Percentiles rank a stretch among this genome's conserved stretches.
Evolutionary conservation across 2,797 vertebrate species (phyloP).

Genomic region (Thalassophryne amazonica): DNA sequence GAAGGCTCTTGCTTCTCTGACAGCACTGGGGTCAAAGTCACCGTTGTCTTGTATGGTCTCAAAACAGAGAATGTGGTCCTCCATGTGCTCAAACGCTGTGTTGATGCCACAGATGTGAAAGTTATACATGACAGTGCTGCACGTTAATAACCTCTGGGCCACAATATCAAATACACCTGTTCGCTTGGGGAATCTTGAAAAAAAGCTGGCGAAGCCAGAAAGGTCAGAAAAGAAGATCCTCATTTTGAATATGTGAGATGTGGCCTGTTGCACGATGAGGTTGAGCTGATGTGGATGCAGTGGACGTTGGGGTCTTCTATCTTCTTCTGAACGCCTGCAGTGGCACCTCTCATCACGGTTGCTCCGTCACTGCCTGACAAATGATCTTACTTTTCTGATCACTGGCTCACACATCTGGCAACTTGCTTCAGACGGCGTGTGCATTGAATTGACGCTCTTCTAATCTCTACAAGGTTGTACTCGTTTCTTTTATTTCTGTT

Average conservation of each 20-base stretch:
- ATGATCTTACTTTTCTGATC: neutral
- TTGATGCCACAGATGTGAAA: neutral
- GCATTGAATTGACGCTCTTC: too few species aligned
- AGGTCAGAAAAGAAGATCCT: neutral
- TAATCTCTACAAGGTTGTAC: too few species aligned
- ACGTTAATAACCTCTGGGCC: slow-evolving; percentile 3
- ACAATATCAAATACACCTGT: neutral
- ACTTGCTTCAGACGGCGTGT: too few species aligned
- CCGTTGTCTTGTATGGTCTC: neutral
- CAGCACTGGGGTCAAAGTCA: neutral
- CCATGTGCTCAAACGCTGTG: neutral
- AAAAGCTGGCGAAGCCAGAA: neutral
- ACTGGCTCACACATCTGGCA: too few species aligned
- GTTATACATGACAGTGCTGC: neutral
- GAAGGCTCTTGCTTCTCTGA: neutral
- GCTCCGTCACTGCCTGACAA: neutral
- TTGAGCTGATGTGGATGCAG: neutral
- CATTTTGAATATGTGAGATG: neutral
- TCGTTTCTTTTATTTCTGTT: too few species aligned
- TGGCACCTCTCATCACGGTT: neutral
- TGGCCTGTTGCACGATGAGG: slow-evolving; percentile 1
- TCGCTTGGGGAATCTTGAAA: slow-evolving; percentile 2
- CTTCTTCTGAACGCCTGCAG: neutral
- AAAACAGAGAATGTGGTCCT: neutral
- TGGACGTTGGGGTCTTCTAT: neutral